phyloP scores from a whole-genome alignment of 2,888 invertebrate genomes.

The Caenorhabditis auriculariae region DNA sequence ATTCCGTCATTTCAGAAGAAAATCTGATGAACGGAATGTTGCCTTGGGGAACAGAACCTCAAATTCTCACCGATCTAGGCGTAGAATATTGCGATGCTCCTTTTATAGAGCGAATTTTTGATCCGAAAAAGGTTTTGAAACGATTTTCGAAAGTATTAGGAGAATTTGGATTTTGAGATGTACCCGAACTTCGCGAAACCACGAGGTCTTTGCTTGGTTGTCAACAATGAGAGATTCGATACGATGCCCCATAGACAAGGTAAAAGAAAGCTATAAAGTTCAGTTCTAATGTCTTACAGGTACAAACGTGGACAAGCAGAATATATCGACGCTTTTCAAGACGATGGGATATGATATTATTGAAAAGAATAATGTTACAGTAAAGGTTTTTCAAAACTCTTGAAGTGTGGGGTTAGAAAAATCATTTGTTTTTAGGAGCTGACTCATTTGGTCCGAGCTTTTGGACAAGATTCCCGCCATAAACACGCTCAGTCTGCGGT shows the following conservation, averaged over 20 bases:
- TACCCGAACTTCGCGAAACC: conserved; percentile 54
- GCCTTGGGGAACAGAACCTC: too few species aligned
- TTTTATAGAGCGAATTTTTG: too few species aligned
- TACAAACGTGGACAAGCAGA: conserved; percentile 42
- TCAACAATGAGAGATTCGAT: conserved; percentile 57
- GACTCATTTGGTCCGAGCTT: conserved; percentile 29
- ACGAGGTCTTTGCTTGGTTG: conserved; percentile 58
- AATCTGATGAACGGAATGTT: too few species aligned
- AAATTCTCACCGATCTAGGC: too few species aligned
- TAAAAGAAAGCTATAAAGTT: conserved; percentile 45
- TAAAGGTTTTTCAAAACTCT: conserved; percentile 23
- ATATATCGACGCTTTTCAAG: conserved; percentile 44
- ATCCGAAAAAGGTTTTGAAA: too few species aligned
- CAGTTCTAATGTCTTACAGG: too few species aligned
- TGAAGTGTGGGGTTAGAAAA: neutral
- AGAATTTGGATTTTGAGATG: conserved; percentile 47
- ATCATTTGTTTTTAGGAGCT: conserved; percentile 38
- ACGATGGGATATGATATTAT: conserved; percentile 52
- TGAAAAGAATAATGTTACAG: conserved; percentile 46
- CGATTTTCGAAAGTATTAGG: too few species aligned
- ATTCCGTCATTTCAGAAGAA: too few species aligned
- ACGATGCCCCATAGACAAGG: conserved; percentile 46
- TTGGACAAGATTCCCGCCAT: conserved; percentile 37
- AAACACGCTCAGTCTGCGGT: conserved; percentile 30
- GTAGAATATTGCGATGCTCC: too few species aligned